Conservation (phyloP, 2,113 vertebrate species). For the Gallinago paraguaiae region DNA sequence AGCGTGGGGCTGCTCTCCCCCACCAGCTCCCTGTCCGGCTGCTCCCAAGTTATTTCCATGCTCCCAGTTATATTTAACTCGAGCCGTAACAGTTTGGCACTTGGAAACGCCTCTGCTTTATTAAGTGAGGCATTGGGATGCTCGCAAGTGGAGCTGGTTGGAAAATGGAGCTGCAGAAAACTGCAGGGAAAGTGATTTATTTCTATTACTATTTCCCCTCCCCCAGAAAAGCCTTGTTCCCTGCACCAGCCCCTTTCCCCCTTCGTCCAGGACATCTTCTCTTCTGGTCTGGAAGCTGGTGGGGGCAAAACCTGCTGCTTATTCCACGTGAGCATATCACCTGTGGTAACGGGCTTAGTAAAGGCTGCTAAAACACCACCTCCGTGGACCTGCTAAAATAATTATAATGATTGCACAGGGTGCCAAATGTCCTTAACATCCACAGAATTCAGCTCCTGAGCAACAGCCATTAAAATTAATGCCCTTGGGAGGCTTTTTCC, state of each 20-base stretch:
- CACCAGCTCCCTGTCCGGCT: not conserved
- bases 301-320: not conserved
- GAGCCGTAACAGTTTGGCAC: constrained; percentile 51
- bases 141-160: not conserved
- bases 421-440: not conserved
- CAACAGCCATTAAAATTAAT: not conserved
- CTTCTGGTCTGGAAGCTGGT: not conserved
- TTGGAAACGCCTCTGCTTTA: constrained; percentile 54
- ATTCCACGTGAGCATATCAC: fast-evolving
- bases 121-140: constrained; percentile 41
- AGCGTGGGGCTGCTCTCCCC: not conserved
- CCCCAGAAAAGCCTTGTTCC: not conserved
- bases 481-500: not conserved
- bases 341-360: fast-evolving
- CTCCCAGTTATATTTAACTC: constrained; percentile 58
- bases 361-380: not conserved
- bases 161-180: not conserved
- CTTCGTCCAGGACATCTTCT: not conserved
- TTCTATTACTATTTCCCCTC: not conserved
- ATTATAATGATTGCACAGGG: not conserved
- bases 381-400: not conserved
- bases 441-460: not conserved
- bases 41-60: not conserved
- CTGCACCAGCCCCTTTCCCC: not conserved
- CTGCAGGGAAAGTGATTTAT: not conserved